These are phyloP conservation scores for Cephus nigrinus DNA, from an alignment of 2,888 invertebrate species.

Conservation along the genomic window DNA sequence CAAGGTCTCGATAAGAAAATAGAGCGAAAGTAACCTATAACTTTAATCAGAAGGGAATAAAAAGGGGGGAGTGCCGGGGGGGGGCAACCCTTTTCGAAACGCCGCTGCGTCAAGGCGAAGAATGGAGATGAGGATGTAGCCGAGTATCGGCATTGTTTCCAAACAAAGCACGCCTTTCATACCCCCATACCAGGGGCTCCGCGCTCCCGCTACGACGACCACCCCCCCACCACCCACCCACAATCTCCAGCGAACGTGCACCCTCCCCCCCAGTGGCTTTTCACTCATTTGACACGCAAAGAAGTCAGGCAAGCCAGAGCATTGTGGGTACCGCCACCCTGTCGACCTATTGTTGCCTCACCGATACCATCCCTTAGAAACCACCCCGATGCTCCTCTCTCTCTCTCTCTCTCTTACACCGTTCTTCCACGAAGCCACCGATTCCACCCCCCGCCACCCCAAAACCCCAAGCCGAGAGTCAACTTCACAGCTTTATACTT, in stretches of 20 bases:
- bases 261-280: constrained; percentile 52
- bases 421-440: background rate
- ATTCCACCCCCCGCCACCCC: constrained; percentile 19
- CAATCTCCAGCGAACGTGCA: constrained; percentile 26
- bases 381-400: constrained; percentile 13
- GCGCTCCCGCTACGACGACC: constrained; percentile 19
- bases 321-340: constrained; percentile 38
- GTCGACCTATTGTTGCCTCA: constrained; percentile 57
- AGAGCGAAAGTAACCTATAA: constrained; percentile 55
- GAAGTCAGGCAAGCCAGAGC: constrained; percentile 62
- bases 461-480: constrained; percentile 14
- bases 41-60: constrained; percentile 64
- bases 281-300: constrained; percentile 67
- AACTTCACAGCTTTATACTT: constrained; percentile 19
- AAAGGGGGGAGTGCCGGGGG: constrained; percentile 19
- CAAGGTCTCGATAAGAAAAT: constrained; percentile 16
- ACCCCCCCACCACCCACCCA: constrained; percentile 21
- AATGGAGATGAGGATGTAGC: constrained; percentile 67
- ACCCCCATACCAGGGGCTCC: constrained; percentile 43
- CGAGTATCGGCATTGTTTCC: constrained; percentile 67
- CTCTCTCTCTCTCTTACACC: constrained; percentile 3
- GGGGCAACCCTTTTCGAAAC: constrained; percentile 53
- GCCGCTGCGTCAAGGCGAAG: constrained; percentile 60
- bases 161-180: constrained; percentile 66
- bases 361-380: constrained; percentile 47